phyloP scores from a whole-genome alignment of 2,888 invertebrate genomes.

The Criorhina ranunculi region DNA sequence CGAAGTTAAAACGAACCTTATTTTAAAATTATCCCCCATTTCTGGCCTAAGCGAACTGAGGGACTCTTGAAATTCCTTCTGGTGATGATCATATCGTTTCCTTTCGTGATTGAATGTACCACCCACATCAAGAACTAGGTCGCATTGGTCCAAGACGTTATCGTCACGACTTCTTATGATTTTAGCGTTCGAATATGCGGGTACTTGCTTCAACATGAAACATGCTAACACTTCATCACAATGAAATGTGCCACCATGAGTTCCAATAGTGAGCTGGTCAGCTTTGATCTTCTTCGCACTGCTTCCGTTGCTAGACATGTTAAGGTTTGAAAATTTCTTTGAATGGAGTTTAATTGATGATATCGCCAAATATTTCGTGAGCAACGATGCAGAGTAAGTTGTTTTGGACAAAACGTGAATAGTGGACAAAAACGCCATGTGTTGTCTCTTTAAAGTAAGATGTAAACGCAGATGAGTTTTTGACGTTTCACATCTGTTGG shows the following conservation, averaged over 20 bases:
- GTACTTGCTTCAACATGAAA: constrained; percentile 93
- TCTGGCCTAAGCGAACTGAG: constrained; percentile 88
- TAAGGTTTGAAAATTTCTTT: background rate
- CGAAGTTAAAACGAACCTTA: constrained; percentile 85
- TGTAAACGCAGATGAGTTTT: constrained; percentile 5
- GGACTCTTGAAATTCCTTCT: constrained; percentile 90
- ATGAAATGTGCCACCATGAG: constrained; percentile 82
- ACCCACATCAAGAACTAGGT: constrained; percentile 98
- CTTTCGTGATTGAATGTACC: constrained; percentile 91
- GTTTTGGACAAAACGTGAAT: background rate
- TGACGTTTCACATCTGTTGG: background rate
- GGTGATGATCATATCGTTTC: constrained; percentile 97
- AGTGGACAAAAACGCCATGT: constrained; percentile 34
- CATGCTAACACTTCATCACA: constrained; percentile 90
- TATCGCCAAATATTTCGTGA: background rate
- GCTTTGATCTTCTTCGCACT: constrained; percentile 64
- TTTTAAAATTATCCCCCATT: constrained; percentile 86
- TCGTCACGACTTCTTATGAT: constrained; percentile 89
- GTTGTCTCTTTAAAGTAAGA: background rate
- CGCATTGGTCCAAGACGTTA: constrained; percentile 90
- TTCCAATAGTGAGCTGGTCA: constrained; percentile 80
- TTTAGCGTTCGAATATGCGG: constrained; percentile 91
- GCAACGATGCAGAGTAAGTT: background rate
- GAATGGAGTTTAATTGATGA: constrained; percentile 4
- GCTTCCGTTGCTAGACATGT: constrained; percentile 58